Base-by-base conservation (phyloP, 2,113 vertebrate genomes). In the Morone chrysops region DNA sequence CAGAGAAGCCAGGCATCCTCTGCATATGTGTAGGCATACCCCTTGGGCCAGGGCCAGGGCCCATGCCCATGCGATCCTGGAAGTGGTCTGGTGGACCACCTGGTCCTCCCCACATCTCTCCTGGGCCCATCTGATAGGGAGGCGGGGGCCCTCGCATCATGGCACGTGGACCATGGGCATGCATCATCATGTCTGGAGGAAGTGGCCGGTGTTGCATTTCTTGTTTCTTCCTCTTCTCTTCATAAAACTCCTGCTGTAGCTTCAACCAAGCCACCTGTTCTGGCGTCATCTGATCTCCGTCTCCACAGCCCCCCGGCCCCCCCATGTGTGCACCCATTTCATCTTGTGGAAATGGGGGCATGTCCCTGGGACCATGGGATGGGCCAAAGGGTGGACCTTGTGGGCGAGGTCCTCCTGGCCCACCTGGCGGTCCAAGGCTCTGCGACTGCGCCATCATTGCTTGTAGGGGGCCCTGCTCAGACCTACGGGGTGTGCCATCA, bases 201-300 rank as follows among this genome's bases (percentile, higher is more conserved):
- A 99, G 95, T 6, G 98, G 96, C 82, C 98, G 96, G 81, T 99
- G 98, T 90, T 99, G 98, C 90, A 98, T 96, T 73, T 99, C 98
- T 89, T 99, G 98, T 90, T 99, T 99, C 86, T 98, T 96, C 75
- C 98, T 96, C 88, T 99, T 99, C 86, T 99, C 98, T 84, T 99
- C 98, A 0, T 99, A 99, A 65, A 99, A 99, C 85, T 99, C 98
- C 94, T 99, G 98, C 92, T 99, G 98, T 80, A 99, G 92, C 85
- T 99, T 99, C 66, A 99, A 94, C 98, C 98, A 99, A 0, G 98
- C 98, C 79, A 99, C 96, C 91, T 99, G 98, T 92, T 99, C 98
- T 0, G 98, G 98, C 71, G 97, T 99, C 97, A 99, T 98, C 63
- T 99, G 98, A 84, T 99, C 98, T 68, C 97, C 94, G 48, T 98